Base-by-base conservation (phyloP, 2,888 invertebrate genomes). In the Torymus tubicola region DNA sequence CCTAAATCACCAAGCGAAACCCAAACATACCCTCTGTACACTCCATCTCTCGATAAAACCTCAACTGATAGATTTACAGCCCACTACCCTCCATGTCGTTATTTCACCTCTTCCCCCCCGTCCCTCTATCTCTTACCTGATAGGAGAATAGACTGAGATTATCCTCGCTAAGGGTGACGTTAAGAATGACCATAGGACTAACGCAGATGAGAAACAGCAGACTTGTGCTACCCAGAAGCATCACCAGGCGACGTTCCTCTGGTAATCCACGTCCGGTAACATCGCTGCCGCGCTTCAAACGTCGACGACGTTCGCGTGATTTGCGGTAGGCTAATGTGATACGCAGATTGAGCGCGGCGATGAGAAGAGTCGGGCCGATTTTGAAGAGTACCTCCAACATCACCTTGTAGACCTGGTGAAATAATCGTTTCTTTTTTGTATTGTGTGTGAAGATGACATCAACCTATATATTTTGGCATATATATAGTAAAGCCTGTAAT, bases 151-250 rank as follows among this genome's bases (percentile, higher is more conserved):
- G 92, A 60, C 92, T 92, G 84, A 94, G 90, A 86, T 94, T 93
- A 81, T 92, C 92, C 84, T 94, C 93, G 53, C 93, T 94, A 83
- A 95, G 91, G 13, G 94, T 94, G 84, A 95, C 93, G 86, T 94
- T 94, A 14, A 95, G 91, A 83, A 95, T 93, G 74, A 94, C 94
- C 94, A 95, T 94, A 0, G 95, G 95, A 16, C 94, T 94, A 53
- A 95, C 94, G 88, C 95, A 95, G 18, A 94, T 92, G 69, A 95
- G 91, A 88, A 95, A 95, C 63, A 95, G 88, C 71, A 94, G 93
- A 83, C 94, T 94, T 4, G 94, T 95, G 80, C 94, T 94, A 52
- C 94, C 94, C 69, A 95, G 89, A 60, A 95, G 91, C 63, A 95
- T 90, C 83, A 94, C 93, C 55, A 95, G 90, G 12, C 95, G 91